These are phyloP conservation scores for Phragmatobia fuliginosa DNA, from an alignment of 2,888 invertebrate genomes.

Conservation along the genomic window DNA sequence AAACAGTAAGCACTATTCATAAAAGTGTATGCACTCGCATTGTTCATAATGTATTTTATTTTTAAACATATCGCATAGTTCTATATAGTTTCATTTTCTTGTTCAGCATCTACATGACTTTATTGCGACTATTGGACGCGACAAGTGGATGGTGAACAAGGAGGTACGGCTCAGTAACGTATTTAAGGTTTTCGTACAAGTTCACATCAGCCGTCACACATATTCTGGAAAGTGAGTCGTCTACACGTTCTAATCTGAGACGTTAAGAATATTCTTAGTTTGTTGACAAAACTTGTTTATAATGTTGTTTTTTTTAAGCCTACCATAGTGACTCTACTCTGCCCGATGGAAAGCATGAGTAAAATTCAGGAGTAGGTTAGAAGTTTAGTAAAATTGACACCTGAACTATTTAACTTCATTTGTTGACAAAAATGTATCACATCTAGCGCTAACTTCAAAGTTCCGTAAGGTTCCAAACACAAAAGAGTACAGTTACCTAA, in stretches of 20 bases:
- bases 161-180: slow-evolving; percentile 35
- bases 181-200: slow-evolving; percentile 34
- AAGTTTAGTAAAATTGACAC: too few relatives aligned
- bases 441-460: slow-evolving; percentile 31
- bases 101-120: slow-evolving; percentile 27
- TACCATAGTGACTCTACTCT: too few relatives aligned
- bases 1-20: too few relatives aligned
- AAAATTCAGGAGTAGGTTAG: too few relatives aligned
- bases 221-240: slow-evolving; percentile 21
- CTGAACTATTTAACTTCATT: too few relatives aligned
- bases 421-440: slow-evolving; percentile 12
- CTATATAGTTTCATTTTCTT: too few relatives aligned
- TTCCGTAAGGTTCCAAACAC: slow-evolving; percentile 27
- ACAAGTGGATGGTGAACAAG: slow-evolving; percentile 42
- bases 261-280: slow-evolving; percentile 24
- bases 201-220: slow-evolving; percentile 34
- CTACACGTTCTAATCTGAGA: slow-evolving; percentile 31
- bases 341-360: too few relatives aligned
- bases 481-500: slow-evolving; percentile 26
- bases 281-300: slow-evolving; percentile 25
- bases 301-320: too few relatives aligned
- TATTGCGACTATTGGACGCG: slow-evolving; percentile 31
- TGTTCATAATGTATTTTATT: too few relatives aligned
- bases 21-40: too few relatives aligned
- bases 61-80: too few relatives aligned